Percentiles rank a stretch among this genome's conserved stretches.
These are phyloP conservation scores for Eira barbara DNA, from an alignment of 2,113 vertebrate genomes.

Conservation along the genomic window DNA sequence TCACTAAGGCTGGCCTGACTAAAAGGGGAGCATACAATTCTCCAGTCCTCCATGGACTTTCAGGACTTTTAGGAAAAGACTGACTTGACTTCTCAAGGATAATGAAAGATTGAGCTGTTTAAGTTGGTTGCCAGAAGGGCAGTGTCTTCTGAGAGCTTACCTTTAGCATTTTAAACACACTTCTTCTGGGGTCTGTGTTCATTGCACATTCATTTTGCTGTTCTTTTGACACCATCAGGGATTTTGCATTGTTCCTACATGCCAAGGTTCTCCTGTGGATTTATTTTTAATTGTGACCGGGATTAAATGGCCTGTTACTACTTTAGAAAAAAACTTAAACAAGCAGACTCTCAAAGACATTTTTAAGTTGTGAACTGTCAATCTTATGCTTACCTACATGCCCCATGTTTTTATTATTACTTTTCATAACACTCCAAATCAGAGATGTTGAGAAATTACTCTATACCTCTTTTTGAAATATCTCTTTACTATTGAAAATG, in stretches of 20 bases:
- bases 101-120: neutral
- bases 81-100: slow-evolving; percentile 13
- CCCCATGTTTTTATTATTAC: neutral
- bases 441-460: neutral
- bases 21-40: neutral
- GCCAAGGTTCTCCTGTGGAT: neutral
- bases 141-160: neutral
- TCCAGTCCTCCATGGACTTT: neutral
- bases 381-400: neutral
- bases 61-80: neutral
- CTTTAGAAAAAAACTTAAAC: neutral
- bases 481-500: neutral
- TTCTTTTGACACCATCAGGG: neutral
- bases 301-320: neutral
- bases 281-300: neutral
- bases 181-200: neutral
- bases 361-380: neutral
- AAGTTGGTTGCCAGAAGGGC: neutral
- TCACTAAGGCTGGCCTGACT: neutral
- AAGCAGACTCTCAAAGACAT: neutral
- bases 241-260: neutral
- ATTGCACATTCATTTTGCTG: neutral
- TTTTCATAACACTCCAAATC: neutral
- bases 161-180: neutral
- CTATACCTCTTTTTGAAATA: neutral